phyloP scores from a whole-genome alignment of 1,140 invertebrate species.

The Monomorium pharaonis region DNA sequence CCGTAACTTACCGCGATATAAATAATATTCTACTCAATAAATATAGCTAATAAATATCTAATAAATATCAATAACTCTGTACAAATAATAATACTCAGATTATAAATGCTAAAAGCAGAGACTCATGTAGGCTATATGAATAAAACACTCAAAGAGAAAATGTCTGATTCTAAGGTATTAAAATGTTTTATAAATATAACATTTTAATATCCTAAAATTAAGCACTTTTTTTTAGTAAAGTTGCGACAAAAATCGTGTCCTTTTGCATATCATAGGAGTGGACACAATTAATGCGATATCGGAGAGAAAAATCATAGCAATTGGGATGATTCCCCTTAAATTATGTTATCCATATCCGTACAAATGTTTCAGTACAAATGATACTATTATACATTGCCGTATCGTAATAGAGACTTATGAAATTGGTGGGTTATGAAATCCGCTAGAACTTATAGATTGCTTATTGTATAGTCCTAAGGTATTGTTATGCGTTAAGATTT shows the following conservation, averaged over 20 bases:
- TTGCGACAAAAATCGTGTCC: conserved; percentile 5
- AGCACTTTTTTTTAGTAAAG: not conserved
- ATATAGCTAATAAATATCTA: conserved; percentile 52
- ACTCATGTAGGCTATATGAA: conserved; percentile 51
- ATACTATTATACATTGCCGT: conserved; percentile 58
- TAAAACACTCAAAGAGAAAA: not conserved
- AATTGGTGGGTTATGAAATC: conserved; percentile 58
- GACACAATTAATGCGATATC: conserved; percentile 25
- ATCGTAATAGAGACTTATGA: conserved; percentile 62
- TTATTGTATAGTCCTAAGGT: conserved; percentile 53
- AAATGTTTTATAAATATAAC: no score
- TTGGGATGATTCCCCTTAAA: conserved; percentile 48
- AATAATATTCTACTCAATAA: conserved; percentile 68
- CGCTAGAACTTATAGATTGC: conserved; percentile 65
- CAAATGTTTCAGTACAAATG: conserved; percentile 70
- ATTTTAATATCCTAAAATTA: no score
- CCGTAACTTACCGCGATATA: conserved; percentile 53
- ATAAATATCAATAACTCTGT: conserved; percentile 61
- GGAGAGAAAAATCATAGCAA: conserved; percentile 17
- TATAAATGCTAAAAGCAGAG: conserved; percentile 36
- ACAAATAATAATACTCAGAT: conserved; percentile 56
- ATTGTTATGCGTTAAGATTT: conserved; percentile 55
- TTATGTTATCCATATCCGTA: conserved; percentile 57
- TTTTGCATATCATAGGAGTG: not conserved
- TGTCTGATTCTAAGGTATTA: no score